phyloP scores from a whole-genome alignment of 2,797 vertebrate species.

The Mycteria americana region DNA sequence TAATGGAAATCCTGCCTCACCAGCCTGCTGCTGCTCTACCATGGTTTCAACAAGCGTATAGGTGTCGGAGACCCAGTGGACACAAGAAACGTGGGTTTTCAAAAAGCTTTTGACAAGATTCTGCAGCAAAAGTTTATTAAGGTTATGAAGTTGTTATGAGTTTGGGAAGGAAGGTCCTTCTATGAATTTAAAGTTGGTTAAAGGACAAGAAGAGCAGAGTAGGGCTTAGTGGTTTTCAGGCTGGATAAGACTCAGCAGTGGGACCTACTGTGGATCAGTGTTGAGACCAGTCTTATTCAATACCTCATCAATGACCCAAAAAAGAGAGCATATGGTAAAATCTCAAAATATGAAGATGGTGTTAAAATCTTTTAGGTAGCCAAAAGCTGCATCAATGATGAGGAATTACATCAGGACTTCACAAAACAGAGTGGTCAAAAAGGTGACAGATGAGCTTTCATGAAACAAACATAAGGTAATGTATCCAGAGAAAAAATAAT shows the following conservation, averaged over 20 bases:
- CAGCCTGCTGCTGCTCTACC: background rate
- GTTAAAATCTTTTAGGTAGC: background rate
- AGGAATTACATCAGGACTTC: background rate
- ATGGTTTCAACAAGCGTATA: background rate
- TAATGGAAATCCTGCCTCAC: background rate
- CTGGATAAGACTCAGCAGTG: background rate
- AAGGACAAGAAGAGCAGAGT: background rate
- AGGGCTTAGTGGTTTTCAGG: background rate
- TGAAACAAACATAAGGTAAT: background rate
- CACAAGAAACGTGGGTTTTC: background rate
- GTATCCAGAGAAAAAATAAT: background rate
- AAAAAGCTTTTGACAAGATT: background rate
- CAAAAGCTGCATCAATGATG: background rate
- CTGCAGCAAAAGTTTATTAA: background rate
- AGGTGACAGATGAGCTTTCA: background rate
- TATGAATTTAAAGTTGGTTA: background rate
- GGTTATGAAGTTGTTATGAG: background rate
- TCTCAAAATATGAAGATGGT: background rate
- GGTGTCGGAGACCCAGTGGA: background rate
- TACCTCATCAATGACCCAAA: background rate
- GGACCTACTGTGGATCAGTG: background rate
- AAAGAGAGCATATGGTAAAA: background rate
- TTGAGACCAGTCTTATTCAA: background rate
- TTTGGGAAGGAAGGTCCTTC: background rate
- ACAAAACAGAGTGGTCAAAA: background rate